Percentiles rank a stretch among this genome's conserved stretches.
phyloP scores from a whole-genome alignment of 2,888 invertebrate genomes.

The Mimachlamys varia region DNA sequence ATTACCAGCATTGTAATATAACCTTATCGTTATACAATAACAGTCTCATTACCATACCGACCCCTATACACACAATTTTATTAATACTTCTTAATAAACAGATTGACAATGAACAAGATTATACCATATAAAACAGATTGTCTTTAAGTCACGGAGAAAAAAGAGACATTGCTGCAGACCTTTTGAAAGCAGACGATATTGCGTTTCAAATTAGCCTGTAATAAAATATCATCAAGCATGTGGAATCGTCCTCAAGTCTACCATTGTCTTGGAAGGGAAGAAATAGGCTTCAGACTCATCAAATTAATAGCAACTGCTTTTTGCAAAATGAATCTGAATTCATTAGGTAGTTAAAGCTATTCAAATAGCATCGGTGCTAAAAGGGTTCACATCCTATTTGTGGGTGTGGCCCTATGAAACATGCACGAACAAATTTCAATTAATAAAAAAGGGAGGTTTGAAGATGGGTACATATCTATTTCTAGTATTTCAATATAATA shows the following conservation, averaged over 20 bases:
- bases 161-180: background rate
- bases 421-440: background rate
- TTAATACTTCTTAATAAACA: background rate
- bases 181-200: background rate
- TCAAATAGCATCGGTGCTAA: background rate
- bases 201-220: background rate
- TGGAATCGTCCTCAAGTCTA: background rate
- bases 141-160: background rate
- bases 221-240: background rate
- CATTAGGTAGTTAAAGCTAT: background rate
- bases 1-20: background rate
- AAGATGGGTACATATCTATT: background rate
- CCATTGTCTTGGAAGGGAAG: background rate
- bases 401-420: background rate
- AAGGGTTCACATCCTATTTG: background rate
- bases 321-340: background rate
- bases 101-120: background rate
- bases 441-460: slow-evolving; percentile 21
- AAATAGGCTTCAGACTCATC: background rate
- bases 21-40: background rate
- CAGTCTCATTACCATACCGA: background rate
- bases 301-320: slow-evolving; percentile 1
- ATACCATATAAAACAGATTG: background rate
- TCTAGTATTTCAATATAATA: background rate
- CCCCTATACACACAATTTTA: background rate